Evolutionary conservation across 1,140 invertebrate genomes (phyloP).

Genomic region (Oreohelix idahoensis): DNA sequence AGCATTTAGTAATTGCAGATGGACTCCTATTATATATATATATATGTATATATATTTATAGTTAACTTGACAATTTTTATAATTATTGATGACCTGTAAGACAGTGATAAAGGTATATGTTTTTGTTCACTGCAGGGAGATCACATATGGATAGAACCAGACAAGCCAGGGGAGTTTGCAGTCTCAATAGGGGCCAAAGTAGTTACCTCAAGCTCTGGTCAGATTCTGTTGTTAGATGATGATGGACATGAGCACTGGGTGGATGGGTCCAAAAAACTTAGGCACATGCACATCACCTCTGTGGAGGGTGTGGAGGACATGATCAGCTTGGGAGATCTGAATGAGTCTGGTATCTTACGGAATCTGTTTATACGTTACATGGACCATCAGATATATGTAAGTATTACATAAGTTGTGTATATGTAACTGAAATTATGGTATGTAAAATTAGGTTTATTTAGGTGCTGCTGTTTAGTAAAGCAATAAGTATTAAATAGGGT

Average conservation of each 20-base stretch:
- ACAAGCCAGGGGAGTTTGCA: conserved; percentile 90
- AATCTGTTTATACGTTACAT: conserved; percentile 98
- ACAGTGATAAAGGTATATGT: no score
- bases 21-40: no score
- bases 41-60: no score
- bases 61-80: no score
- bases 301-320: conserved; percentile 99
- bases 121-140: conserved; percentile 82
- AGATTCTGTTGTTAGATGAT: conserved; percentile 95
- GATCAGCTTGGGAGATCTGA: conserved; percentile 98
- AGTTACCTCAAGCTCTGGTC: conserved; percentile 91
- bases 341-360: conserved; percentile 97
- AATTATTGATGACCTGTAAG: no score
- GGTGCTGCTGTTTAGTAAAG: no score
- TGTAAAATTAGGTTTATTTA: no score
- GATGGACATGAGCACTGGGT: conserved; percentile 95
- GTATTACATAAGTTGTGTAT: conserved; percentile 39
- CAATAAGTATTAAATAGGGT: no score
- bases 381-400: conserved; percentile 98
- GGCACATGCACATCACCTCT: conserved; percentile 98
- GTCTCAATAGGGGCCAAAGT: conserved; percentile 97
- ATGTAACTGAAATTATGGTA: no score
- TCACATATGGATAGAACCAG: conserved; percentile 99
- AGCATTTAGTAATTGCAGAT: no score
- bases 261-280: conserved; percentile 81